Evolutionary conservation across 2,888 invertebrate species (phyloP).

Genomic region (Geophilus truncorum): DNA sequence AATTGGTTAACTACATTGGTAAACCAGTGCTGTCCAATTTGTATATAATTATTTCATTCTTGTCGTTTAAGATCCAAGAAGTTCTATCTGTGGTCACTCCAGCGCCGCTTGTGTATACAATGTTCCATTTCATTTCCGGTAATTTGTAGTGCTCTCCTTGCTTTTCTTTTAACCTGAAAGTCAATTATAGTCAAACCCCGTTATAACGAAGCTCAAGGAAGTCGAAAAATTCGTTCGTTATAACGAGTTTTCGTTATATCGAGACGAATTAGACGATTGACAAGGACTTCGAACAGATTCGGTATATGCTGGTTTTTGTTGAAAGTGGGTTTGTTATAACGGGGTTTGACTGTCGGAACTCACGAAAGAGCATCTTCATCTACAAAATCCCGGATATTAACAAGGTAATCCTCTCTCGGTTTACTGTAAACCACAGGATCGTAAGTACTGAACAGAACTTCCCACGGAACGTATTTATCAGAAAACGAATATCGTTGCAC

Average conservation of each 20-base stretch:
- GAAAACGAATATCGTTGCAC: conserved; percentile 48
- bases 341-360: no score
- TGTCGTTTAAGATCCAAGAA: conserved; percentile 40
- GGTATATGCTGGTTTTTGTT: no score
- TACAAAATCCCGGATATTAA: conserved; percentile 43
- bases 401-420: conserved; percentile 43
- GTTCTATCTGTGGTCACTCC: conserved; percentile 41
- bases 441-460: conserved; percentile 46
- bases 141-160: conserved; percentile 34
- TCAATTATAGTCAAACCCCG: no score
- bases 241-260: no score
- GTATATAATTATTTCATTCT: conserved; percentile 38
- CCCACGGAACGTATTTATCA: conserved; percentile 50
- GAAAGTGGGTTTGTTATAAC: no score
- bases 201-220: no score
- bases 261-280: no score
- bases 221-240: no score
- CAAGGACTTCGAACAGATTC: no score
- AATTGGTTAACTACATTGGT: conserved; percentile 39
- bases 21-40: conserved; percentile 41
- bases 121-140: conserved; percentile 42
- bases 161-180: conserved; percentile 34
- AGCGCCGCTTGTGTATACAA: conserved; percentile 39
- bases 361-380: conserved; percentile 46
- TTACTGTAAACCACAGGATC: conserved; percentile 47